Evolutionary conservation across 2,888 invertebrate species (phyloP), one percentile per base, ranked within the genome.

Genomic region (Drosophila imparisetae): DNA sequence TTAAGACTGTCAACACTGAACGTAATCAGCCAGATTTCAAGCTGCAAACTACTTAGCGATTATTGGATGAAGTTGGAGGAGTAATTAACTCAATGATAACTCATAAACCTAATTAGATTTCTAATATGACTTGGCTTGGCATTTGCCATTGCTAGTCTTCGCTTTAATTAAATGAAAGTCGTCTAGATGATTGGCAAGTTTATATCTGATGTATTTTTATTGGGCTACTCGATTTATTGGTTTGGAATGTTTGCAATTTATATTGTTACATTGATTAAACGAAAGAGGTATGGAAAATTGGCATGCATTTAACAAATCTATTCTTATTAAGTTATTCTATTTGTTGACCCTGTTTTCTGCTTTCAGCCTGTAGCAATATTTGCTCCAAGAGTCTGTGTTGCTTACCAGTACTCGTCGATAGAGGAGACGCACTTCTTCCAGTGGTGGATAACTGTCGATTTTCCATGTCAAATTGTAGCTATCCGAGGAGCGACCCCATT

Each of bases 401-500:
- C 92, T 92, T 81, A 96, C 96, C 93, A 95, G 94, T 1, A 96
- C 93, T 89, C 95, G 95, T 78, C 96, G 93, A 88, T 96, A 96
- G 13, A 96, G 94, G 60, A 96, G 94, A 54, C 96, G 91, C 76
- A 96, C 95, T 92, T 96, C 96, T 81, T 95, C 95, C 27, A 96
- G 93, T 58, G 95, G 95, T 40, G 96, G 95, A 92, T 96, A 96
- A 91, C 95, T 95, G 93, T 96, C 96, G 59, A 96, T 95, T 70
- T 94, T 94, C 94, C 96, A 96, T 75, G 95, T 94, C 58, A 96
- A 94, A 88, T 95, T 94, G 93, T 96, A 96, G 57, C 94, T 93
- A 84, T 94, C 94, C 67, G 94, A 93, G 27, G 94, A 92, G 45
- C 94, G 93, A 59, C 96, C 95, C 81, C 95, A 94, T 32, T 95